Conservation (phyloP, 2,113 vertebrate species). For the Oophaga pumilio region DNA sequence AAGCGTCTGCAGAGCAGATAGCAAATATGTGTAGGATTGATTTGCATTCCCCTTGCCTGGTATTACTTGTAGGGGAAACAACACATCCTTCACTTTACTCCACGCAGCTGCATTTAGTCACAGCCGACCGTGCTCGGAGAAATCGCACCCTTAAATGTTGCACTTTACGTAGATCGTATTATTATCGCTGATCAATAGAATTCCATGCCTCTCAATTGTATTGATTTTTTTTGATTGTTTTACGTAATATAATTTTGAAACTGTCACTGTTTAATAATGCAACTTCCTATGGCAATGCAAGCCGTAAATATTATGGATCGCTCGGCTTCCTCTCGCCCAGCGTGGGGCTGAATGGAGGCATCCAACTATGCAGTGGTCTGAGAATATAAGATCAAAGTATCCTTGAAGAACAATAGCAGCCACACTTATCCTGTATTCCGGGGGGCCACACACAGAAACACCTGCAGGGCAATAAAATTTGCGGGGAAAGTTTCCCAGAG, state of each 20-base stretch:
- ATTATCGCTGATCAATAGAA: constrained; percentile 34
- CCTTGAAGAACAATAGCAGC: constrained; percentile 72
- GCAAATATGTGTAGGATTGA: constrained; percentile 78
- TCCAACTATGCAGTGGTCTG: constrained; percentile 72
- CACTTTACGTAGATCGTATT: constrained; percentile 34
- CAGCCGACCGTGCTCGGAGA: neutral
- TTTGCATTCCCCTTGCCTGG: constrained; percentile 67
- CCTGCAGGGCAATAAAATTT: constrained; percentile 72
- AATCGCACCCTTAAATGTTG: constrained; percentile 40
- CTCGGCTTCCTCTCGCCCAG: constrained; percentile 20
- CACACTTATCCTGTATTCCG: constrained; percentile 61
- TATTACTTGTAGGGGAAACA: constrained; percentile 60
- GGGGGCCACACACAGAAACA: constrained; percentile 65
- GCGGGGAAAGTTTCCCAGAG: constrained; percentile 44
- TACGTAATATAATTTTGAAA: constrained; percentile 60
- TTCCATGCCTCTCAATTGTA: constrained; percentile 50
- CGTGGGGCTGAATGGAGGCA: constrained; percentile 62
- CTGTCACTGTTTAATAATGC: constrained; percentile 61
- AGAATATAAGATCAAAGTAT: constrained; percentile 73
- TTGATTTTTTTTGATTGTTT: constrained; percentile 65
- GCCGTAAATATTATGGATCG: constrained; percentile 58
- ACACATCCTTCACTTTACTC: constrained; percentile 42
- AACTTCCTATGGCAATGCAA: constrained; percentile 63
- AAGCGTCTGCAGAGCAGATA: constrained; percentile 77
- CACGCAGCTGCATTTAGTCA: neutral